These are phyloP conservation scores for Oedothorax gibbosus DNA, from an alignment of 1,140 invertebrate genomes.

Conservation along the genomic window DNA sequence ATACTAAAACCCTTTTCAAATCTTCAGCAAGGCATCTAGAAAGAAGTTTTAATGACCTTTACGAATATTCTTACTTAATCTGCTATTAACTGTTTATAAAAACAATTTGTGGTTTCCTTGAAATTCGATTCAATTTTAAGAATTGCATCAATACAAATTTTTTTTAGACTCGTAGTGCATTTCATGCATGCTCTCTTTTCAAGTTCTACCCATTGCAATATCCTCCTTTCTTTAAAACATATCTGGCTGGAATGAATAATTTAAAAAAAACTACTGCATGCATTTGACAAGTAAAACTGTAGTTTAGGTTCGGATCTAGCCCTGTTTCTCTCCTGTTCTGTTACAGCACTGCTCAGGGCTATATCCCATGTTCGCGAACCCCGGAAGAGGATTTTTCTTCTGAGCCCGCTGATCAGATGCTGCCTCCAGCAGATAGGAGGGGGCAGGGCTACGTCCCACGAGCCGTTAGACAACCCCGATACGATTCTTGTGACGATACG, in stretches of 20 bases:
- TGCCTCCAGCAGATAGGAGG: constrained; percentile 44
- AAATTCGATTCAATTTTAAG: too few species aligned
- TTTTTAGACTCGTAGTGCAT: too few species aligned
- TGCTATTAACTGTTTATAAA: too few species aligned
- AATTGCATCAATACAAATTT: too few species aligned
- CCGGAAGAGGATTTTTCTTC: constrained; percentile 48
- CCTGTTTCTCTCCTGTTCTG: constrained; percentile 62
- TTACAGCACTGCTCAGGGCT: constrained; percentile 60
- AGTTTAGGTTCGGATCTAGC: constrained; percentile 55
- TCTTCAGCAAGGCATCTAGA: too few species aligned
- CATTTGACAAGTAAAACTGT: background rate
- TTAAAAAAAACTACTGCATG: background rate
- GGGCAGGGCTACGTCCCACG: constrained; percentile 59
- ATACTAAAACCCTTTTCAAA: too few species aligned
- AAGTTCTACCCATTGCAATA: too few species aligned
- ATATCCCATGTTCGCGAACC: constrained; percentile 50
- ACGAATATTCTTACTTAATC: too few species aligned
- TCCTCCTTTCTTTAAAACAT: too few species aligned
- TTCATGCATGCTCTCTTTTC: too few species aligned
- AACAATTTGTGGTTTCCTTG: too few species aligned
- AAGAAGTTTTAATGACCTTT: too few species aligned
- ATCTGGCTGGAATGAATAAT: background rate
- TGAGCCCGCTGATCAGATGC: constrained; percentile 53
- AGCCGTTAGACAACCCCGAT: constrained; percentile 35
- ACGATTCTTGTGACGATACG: constrained; percentile 56